Evolutionary conservation across 1,140 invertebrate species (phyloP).

Genomic region (Pachyrhynchus sulphureomaculatus): DNA sequence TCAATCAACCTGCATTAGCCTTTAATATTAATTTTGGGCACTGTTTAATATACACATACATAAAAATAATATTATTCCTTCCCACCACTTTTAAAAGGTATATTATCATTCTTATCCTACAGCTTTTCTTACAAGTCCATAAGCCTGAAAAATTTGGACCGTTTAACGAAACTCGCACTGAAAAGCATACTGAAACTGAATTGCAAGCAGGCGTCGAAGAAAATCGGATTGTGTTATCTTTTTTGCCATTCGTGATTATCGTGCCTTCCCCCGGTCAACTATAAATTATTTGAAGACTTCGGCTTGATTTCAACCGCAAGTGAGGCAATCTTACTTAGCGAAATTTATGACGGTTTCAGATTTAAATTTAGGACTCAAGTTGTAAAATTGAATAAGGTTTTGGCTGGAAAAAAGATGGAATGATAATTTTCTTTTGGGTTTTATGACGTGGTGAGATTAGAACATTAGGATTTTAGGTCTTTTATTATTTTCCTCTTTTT

Average conservation of each 20-base stretch:
- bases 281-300: slow-evolving; percentile 46
- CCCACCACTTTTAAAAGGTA: too few species aligned
- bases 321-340: slow-evolving; percentile 18
- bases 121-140: not conserved
- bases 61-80: too few species aligned
- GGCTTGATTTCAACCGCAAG: slow-evolving; percentile 39
- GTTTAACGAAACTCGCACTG: slow-evolving; percentile 9
- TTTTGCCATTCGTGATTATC: slow-evolving; percentile 51
- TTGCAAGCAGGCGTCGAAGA: slow-evolving; percentile 39
- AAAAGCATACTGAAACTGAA: slow-evolving; percentile 45
- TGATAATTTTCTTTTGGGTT: not conserved
- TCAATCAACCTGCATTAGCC: too few species aligned
- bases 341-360: slow-evolving; percentile 19
- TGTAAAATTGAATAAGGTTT: slow-evolving; percentile 20
- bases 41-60: too few species aligned
- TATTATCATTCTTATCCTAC: too few species aligned
- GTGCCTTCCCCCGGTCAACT: slow-evolving; percentile 36
- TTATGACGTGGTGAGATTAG: not conserved
- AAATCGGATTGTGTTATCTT: slow-evolving; percentile 51
- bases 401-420: not conserved
- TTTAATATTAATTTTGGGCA: too few species aligned
- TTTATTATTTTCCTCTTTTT: too few species aligned
- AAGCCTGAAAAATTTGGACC: slow-evolving; percentile 19
- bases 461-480: not conserved
- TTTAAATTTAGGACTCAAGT: slow-evolving; percentile 16